Conservation (phyloP, 2,797 vertebrate species). For the Enoplosus armatus region DNA sequence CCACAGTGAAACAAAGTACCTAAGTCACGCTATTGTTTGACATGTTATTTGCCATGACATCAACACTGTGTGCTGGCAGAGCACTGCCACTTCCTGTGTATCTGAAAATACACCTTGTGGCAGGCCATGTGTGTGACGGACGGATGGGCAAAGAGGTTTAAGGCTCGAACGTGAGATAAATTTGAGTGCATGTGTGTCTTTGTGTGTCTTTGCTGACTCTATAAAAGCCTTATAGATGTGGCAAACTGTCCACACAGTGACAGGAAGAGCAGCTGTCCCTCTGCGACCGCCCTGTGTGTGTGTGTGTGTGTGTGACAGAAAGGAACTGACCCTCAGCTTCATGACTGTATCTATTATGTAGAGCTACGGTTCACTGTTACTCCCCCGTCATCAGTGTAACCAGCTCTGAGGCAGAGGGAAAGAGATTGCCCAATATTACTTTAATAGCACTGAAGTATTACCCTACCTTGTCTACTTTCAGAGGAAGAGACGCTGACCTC, state of each 20-base stretch:
- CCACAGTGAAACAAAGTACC: slow-evolving; percentile 29
- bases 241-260: slow-evolving; percentile 64
- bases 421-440: slow-evolving; percentile 47
- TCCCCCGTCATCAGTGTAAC: slow-evolving; percentile 51
- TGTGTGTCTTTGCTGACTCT: slow-evolving; percentile 61
- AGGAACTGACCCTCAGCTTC: slow-evolving; percentile 71
- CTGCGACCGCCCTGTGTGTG: slow-evolving; percentile 52
- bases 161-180: slow-evolving; percentile 18
- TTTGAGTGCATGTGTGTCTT: slow-evolving; percentile 43
- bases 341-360: slow-evolving; percentile 78
- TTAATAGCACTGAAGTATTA: slow-evolving; percentile 50
- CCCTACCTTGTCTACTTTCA: slow-evolving; percentile 49
- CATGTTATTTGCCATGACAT: slow-evolving; percentile 68
- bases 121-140: slow-evolving; percentile 16
- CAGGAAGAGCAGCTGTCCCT: slow-evolving; percentile 84
- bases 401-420: slow-evolving; percentile 45
- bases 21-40: slow-evolving; percentile 66
- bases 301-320: slow-evolving; percentile 47
- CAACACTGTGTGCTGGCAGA: slow-evolving; percentile 50
- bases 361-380: slow-evolving; percentile 59
- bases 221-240: slow-evolving; percentile 68
- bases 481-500: slow-evolving; percentile 72
- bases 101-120: slow-evolving; percentile 76
- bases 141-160: slow-evolving; percentile 21
- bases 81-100: slow-evolving; percentile 74